These are phyloP conservation scores for Esox lucius DNA, from an alignment of 2,797 vertebrate species.

Conservation along the genomic window DNA sequence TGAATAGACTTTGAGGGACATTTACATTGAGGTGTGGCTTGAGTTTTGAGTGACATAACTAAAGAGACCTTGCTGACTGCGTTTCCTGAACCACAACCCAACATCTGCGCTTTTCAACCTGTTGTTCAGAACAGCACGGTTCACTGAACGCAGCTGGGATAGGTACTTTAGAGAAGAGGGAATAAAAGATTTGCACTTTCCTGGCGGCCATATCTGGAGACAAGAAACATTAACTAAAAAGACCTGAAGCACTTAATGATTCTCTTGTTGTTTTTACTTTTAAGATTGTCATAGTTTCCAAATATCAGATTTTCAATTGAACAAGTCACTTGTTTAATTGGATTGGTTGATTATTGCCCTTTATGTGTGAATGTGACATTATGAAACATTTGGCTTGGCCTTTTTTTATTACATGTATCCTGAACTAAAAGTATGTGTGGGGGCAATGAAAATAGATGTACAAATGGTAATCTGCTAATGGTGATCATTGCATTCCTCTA, in stretches of 20 bases:
- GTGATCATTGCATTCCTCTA: conserved; percentile 22
- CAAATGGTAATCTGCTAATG: conserved; percentile 26
- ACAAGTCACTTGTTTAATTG: conserved; percentile 25
- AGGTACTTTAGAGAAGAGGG: conserved; percentile 57
- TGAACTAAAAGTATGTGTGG: conserved; percentile 32
- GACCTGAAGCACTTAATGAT: conserved; percentile 75
- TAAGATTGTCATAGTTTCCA: conserved; percentile 46
- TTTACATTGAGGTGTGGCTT: too few relatives aligned
- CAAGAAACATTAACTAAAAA: conserved; percentile 66
- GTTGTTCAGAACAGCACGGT: too few relatives aligned
- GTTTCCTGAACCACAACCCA: too few relatives aligned
- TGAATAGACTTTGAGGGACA: too few relatives aligned
- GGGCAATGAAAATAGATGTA: conserved; percentile 47
- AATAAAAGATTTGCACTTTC: conserved; percentile 75
- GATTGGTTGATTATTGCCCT: conserved; percentile 14
- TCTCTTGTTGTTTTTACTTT: conserved; percentile 55
- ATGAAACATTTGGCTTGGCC: conserved; percentile 45
- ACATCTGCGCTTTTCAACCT: too few relatives aligned
- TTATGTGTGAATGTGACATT: conserved; percentile 33
- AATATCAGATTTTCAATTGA: conserved; percentile 52
- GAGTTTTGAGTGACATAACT: too few relatives aligned
- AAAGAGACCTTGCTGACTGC: too few relatives aligned
- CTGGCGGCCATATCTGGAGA: conserved; percentile 61
- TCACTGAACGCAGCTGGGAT: conserved; percentile 4
- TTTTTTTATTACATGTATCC: conserved; percentile 44